Percentiles rank a stretch among this genome's conserved stretches.
Evolutionary conservation across 1,140 invertebrate genomes (phyloP).

Genomic region (Micrasema longulum): DNA sequence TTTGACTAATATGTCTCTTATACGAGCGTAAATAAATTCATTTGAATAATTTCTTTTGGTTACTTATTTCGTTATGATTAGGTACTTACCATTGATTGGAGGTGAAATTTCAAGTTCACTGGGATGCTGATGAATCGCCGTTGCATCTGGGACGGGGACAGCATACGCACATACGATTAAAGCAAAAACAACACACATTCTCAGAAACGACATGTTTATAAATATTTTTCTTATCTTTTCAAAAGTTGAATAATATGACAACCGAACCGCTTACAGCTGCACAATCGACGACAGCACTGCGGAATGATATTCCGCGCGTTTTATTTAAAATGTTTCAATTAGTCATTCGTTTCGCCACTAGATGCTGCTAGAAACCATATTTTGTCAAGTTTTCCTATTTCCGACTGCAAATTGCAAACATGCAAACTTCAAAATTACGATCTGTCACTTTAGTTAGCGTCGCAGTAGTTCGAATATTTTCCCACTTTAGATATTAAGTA

Average conservation of each 20-base stretch:
- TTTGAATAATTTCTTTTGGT: too few relatives aligned
- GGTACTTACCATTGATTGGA: too few relatives aligned
- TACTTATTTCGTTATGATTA: too few relatives aligned
- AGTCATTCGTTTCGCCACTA: neutral
- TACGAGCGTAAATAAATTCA: too few relatives aligned
- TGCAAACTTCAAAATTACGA: slow-evolving; percentile 3
- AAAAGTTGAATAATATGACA: neutral
- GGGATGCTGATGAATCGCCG: slow-evolving; percentile 3
- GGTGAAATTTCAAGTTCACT: slow-evolving; percentile 2
- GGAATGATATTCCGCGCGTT: slow-evolving; percentile 16
- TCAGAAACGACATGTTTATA: slow-evolving; percentile 16
- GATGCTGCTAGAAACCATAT: slow-evolving; percentile 10
- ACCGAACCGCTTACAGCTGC: neutral
- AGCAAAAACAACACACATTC: slow-evolving; percentile 25
- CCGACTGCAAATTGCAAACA: neutral
- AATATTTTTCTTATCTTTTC: neutral
- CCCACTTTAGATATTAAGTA: neutral
- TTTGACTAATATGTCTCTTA: too few relatives aligned
- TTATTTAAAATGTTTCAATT: slow-evolving; percentile 20
- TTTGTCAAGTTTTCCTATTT: slow-evolving; percentile 5
- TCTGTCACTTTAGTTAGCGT: slow-evolving; percentile 11
- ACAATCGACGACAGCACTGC: too few relatives aligned
- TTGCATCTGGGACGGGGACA: slow-evolving; percentile 36
- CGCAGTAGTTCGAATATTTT: slow-evolving; percentile 12
- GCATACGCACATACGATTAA: slow-evolving; percentile 30